Conservation (phyloP, 35 echinoderm and acorn worm species). For the Lytechinus pictus region DNA sequence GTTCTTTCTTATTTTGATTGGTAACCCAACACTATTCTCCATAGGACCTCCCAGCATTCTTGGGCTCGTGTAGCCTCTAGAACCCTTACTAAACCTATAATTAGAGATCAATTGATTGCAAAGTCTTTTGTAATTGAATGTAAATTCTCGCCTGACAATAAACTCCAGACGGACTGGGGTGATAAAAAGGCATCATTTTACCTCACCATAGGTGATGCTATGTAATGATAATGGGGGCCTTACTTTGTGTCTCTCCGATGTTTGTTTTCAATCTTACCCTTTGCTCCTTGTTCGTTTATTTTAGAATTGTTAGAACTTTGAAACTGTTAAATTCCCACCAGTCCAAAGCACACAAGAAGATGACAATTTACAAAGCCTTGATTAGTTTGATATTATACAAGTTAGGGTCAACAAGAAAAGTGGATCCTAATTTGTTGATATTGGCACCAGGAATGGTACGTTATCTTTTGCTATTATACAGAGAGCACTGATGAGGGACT, state of each 20-base stretch:
- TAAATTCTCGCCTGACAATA: not conserved
- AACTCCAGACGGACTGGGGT: not conserved
- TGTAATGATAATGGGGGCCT: not conserved
- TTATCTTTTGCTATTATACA: not conserved
- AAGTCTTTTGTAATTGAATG: conserved; percentile 48
- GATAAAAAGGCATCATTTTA: conserved; percentile 5
- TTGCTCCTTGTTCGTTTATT: not conserved
- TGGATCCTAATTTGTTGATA: not conserved
- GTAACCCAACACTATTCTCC: not conserved
- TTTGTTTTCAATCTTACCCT: not conserved
- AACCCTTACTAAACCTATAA: not conserved
- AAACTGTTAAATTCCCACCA: not conserved
- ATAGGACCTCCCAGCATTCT: not conserved
- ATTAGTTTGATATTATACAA: conserved; percentile 25
- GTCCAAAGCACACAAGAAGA: not conserved
- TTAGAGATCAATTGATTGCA: conserved; percentile 9
- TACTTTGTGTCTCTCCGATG: not conserved
- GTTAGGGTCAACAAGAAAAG: conserved; percentile 40
- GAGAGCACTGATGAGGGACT: not conserved
- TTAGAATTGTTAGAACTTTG: not conserved
- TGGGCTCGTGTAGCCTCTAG: not conserved
- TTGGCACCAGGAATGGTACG: not conserved
- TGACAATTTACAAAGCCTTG: conserved; percentile 26
- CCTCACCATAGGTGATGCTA: not conserved
- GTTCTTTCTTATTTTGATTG: not conserved